Evolutionary conservation across 2,888 invertebrate species (phyloP).

Genomic region (Drosophila mulleri): DNA sequence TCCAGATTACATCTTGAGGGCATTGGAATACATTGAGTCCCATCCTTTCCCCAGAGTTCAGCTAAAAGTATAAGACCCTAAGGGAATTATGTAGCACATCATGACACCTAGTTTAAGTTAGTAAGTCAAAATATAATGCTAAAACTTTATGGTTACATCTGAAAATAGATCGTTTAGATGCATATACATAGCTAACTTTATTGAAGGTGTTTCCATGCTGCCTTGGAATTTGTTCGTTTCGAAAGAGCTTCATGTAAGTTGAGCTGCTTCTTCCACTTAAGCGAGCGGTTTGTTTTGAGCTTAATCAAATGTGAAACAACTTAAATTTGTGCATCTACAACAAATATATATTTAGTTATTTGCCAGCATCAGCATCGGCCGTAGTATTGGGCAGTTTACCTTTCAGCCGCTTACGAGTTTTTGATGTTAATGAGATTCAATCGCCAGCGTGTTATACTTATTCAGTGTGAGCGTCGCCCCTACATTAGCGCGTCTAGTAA

Average conservation of each 20-base stretch:
- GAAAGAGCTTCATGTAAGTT: background rate
- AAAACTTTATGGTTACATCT: background rate
- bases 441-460: slow-evolving; percentile 47
- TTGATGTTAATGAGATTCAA: slow-evolving; percentile 78
- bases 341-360: slow-evolving; percentile 4
- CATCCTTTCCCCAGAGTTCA: slow-evolving; percentile 76
- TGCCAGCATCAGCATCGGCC: slow-evolving; percentile 15
- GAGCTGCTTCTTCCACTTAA: background rate
- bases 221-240: background rate
- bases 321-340: slow-evolving; percentile 2
- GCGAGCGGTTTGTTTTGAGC: background rate
- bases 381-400: slow-evolving; percentile 29
- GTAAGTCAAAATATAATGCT: slow-evolving; percentile 41
- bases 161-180: background rate
- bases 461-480: slow-evolving; percentile 7
- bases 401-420: slow-evolving; percentile 54
- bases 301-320: slow-evolving; percentile 20
- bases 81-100: background rate
- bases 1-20: slow-evolving; percentile 78
- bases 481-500: slow-evolving; percentile 48
- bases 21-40: slow-evolving; percentile 76
- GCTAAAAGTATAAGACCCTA: slow-evolving; percentile 53
- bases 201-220: background rate
- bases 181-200: background rate
- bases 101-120: slow-evolving; percentile 39